Conservation (phyloP, 2,113 vertebrate genomes). For the Proterorhinus semilunaris region DNA sequence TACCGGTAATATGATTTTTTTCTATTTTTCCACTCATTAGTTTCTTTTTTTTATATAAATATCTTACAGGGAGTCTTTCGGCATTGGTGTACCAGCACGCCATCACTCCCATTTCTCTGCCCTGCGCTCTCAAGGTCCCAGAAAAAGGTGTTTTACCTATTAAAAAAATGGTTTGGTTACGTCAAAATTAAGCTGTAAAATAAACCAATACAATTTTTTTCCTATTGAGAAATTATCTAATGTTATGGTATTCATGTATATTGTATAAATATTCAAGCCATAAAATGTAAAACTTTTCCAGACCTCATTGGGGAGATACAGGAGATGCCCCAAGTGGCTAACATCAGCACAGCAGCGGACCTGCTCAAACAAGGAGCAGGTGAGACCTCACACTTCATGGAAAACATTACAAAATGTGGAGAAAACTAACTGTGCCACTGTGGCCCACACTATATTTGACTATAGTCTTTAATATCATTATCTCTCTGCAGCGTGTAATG, state of each 20-base stretch:
- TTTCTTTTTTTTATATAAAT: not conserved
- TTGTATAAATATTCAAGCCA: not conserved
- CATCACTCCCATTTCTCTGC: constrained; percentile 88
- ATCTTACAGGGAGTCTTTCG: constrained; percentile 84
- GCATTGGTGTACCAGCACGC: constrained; percentile 91
- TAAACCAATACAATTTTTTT: too few relatives aligned
- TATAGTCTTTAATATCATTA: too few relatives aligned
- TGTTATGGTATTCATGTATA: not conserved
- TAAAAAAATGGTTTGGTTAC: too few relatives aligned
- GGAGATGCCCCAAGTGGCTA: constrained; percentile 76
- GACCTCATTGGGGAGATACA: constrained; percentile 80
- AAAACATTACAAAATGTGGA: too few relatives aligned
- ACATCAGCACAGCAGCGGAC: constrained; percentile 90
- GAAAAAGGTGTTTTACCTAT: constrained; percentile 76
- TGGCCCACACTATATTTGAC: too few relatives aligned
- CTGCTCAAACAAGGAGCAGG: constrained; percentile 90
- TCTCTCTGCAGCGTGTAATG: constrained; percentile 81
- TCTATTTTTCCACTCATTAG: not conserved
- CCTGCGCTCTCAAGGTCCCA: constrained; percentile 83
- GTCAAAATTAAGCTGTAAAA: too few relatives aligned
- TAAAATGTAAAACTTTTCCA: constrained; percentile 41
- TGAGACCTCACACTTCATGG: constrained; percentile 38
- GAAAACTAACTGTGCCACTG: too few relatives aligned
- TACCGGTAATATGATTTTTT: not conserved
- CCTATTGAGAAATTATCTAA: not conserved